Conservation (phyloP, 2,888 invertebrate genomes). For the Drosophila eohydei region DNA sequence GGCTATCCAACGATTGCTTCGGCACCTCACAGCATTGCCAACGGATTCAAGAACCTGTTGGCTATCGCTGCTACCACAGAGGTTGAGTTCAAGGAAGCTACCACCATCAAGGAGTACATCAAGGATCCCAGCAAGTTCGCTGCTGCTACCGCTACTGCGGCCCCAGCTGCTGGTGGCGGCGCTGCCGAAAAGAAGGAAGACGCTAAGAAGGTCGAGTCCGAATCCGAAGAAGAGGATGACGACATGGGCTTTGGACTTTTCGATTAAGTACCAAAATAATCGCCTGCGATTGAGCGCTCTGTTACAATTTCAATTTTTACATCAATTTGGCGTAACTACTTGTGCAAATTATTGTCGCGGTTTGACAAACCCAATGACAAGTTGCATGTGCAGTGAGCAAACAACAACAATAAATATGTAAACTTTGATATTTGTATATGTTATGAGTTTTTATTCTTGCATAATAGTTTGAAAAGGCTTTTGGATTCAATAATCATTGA, state of each 20-base stretch:
- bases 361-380: constrained; percentile 84
- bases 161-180: constrained; percentile 87
- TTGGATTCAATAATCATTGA: too few species aligned
- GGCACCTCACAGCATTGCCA: constrained; percentile 98
- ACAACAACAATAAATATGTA: constrained; percentile 56
- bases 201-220: constrained; percentile 93
- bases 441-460: neutral
- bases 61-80: constrained; percentile 98
- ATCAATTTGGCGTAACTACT: constrained; percentile 19
- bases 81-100: constrained; percentile 97
- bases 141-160: constrained; percentile 87
- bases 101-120: constrained; percentile 95
- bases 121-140: constrained; percentile 99
- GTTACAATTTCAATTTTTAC: constrained; percentile 49
- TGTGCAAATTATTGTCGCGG: constrained; percentile 83
- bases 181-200: constrained; percentile 89
- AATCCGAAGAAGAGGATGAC: constrained; percentile 92
- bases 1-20: constrained; percentile 99
- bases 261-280: constrained; percentile 87
- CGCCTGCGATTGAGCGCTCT: constrained; percentile 18
- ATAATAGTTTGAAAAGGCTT: neutral
- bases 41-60: constrained; percentile 99
- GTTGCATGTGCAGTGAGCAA: constrained; percentile 63
- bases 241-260: constrained; percentile 99
- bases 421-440: constrained; percentile 39